Evolutionary conservation across 2,113 vertebrate genomes (phyloP), one percentile per base, ranked within the genome.

Genomic region (Mystacornis crossleyi): DNA sequence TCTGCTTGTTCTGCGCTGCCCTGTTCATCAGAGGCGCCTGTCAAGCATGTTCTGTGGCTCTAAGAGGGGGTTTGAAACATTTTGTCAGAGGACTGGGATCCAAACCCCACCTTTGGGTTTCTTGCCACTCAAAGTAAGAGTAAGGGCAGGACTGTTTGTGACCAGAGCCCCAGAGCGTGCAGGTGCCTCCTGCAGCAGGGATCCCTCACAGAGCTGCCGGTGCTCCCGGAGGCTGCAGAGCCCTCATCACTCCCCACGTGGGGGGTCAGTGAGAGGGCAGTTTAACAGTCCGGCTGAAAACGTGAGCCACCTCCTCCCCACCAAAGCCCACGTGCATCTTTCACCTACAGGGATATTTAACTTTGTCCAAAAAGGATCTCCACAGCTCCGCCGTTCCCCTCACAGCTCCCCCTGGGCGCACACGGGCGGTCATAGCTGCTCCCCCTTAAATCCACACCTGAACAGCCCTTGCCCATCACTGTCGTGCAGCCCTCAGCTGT

Each of bases 401-500:
- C 50, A 2, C 18, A 9, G 2, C 29, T 60, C 48, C 16, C 45
- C 8, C 34, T 1, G 18, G 19, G 13, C 3, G 1, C 6, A 25
- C 26, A 11, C 0, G 0, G 13, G 18, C 12, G 3, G 24, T 5
- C 40, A 16, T 0, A 25, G 65, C 38, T 10, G 50, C 10, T 18
- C 18, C 51, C 36, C 42, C 34, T 13, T 15, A 24, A 9, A 20
- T 4, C 43, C 23, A 1, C 6, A 2, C 26, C 43, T 6, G 2
- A 12, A 13, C 4, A 2, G 12, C n/a, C 25, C 15, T 5, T 4
- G 6, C 23, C 1, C 1, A 9, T 11, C 0, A 0, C 64, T 9
- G 64, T 54, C 7, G 2, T 5, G 14, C n/a, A 24, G 19, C 20
- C 20, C 45, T 9, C 17, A 7, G 40, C 8, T 8, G 14, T 18